Evolutionary conservation across 2,888 invertebrate genomes (phyloP), one percentile per base, ranked within the genome.

Genomic region (Aleiodes leptofemur): DNA sequence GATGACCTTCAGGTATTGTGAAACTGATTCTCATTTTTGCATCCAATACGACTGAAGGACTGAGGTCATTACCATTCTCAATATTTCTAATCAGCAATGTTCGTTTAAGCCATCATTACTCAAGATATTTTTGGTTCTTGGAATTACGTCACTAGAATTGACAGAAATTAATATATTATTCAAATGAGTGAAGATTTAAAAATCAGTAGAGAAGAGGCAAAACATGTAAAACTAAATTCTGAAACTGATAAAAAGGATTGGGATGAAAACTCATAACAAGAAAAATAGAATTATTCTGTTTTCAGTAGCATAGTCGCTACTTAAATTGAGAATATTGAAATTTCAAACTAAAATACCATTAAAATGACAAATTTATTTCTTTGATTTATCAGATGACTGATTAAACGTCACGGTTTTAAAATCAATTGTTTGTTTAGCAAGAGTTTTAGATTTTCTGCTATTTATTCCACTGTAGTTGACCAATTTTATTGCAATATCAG

Each of bases 401-500:
- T 48, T 64, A 48, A 38, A 43, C 64, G 43, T 48, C 14, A 50
- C 14, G 51, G 51, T 50, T 31, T 68, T 50, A 50, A 68, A 68
- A 68, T 29, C 23, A 51, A 31, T 64, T 64, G 14, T 51, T 51
- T 8, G n/a, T 68, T 68, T 68, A 31, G 51, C 50, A 51, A 51
- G 31, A 68, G 34, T 51, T 51, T 68, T 50, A 50, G 29, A 51
- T 50, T 68, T 43, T 9, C 8, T 23, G 48, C 43, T 14, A 11
- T 14, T 48, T 43, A 48, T 48, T 64, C 48, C 43, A 43, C 9
- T 64, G 23, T 50, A 50, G 51, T 51, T 68, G 31, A 31, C 31
- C 34, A 68, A 68, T 51, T 68, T 68, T 31, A 68, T 68, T 31
- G 51, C 51, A 68, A 68, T 68, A 68, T 38, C 8, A 6, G 50